Base-by-base conservation (phyloP, 2,113 vertebrate genomes). In the Oncorhynchus clarkii region DNA sequence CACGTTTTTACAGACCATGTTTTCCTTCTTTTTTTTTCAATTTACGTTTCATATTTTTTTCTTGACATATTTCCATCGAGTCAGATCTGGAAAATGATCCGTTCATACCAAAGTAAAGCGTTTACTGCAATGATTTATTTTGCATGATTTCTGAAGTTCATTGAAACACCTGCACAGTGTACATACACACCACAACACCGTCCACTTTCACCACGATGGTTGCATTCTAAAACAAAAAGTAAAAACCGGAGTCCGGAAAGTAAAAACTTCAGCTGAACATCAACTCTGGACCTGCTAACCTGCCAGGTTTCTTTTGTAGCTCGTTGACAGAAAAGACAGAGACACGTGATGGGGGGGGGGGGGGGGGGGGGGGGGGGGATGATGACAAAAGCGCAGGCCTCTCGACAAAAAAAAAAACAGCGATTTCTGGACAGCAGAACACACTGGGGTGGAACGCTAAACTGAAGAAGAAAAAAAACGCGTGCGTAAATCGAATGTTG, bases 141-240 rank as follows among this genome's bases (percentile, higher is more conserved):
- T 60, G 31, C 4, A 65, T 76, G 57, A 49, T 62, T 82, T 67
- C 22, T 68, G 75, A 80, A 85, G 81, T 74, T 49, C 78, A 85
- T 75, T 78, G 74, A 70, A 73, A 73, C 78, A 91, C 82, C 75
- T 87, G 85, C 73, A 88, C 39, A 45, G 39, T 45, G 39, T 45
- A 45, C 81, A 86, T 11, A 45, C 81, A 87, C 87, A 88, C 87
- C 68, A 92, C 91, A 85, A 89, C 85, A 91, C 89, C 73, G 75
- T 87, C 87, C 84, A 88, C 86, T 77, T 82, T 80, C 74, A 86
- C 88, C 85, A 89, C 80, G 66, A 90, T 79, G 84, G 82, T 76
- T 87, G 88, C 86, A 89, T 90, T 90, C 80, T 84, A 54, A 78
- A 74, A 73, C 67, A 26, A 29, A 64, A 60, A 13, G 20, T 51